Evolutionary conservation across 2,888 invertebrate genomes (phyloP), one percentile per base, ranked within the genome.

Genomic region (Abscondita cerata): DNA sequence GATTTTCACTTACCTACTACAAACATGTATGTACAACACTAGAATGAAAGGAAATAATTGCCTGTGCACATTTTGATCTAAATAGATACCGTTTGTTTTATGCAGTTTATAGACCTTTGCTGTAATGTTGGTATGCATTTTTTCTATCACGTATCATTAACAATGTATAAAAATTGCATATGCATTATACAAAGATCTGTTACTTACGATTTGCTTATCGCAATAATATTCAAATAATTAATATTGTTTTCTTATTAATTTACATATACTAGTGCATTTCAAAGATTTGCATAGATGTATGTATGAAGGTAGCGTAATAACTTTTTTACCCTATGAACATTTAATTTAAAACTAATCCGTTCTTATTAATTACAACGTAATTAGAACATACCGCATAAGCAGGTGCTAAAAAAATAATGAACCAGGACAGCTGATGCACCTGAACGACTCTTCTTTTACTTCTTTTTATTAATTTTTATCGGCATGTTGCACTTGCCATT

Each of bases 141-240:
- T 36, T n/a, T 36, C n/a, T 36, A 36, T 2, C 3, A 36, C 11
- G 12, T 36, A 36, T 36, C 11, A 36, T n/a, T 36, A n/a, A 9
- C 36, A 9, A 9, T 44, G 46, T 52, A 51, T 41, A 57, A 52
- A 62, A 62, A 64, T 64, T 66, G 62, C 62, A 64, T 64, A 66
- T 66, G 57, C 61, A 66, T 61, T 55, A 56, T 46, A 47, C 33
- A 8, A 4, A 44, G 44, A 44, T 44, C 18, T 44, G 19, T 18
- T 11, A n/a, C 44, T 11, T 57, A 59, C 56, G 51, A 60, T 62
- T 64, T 59, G 31, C 62, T 62, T 66, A 66, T 66, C 66, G 64
- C 53, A 59, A 56, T 56, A 20, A 25, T 18, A 57, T 57, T 50
- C 53, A 62, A 16, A 50, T 51, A 50, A 55, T 48, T 40, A 55